Evolutionary conservation across 2,797 vertebrate species (phyloP).

Genomic region (Oreochromis grahami): DNA sequence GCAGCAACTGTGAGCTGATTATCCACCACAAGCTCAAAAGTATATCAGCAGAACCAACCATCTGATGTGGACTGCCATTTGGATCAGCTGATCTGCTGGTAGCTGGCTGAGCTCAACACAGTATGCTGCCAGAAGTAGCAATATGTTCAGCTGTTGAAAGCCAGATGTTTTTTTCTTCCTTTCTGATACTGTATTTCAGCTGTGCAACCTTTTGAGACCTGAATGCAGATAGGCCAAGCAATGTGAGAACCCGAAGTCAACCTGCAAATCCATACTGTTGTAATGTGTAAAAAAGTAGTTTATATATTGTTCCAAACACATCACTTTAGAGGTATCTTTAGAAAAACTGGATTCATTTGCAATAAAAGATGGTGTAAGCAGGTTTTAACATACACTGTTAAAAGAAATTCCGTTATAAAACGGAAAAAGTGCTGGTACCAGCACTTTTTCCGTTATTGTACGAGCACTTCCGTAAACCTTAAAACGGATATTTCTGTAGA

Average conservation of each 20-base stretch:
- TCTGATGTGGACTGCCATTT: background rate
- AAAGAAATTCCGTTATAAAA: too few species aligned
- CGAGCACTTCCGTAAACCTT: too few species aligned
- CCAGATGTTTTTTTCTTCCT: background rate
- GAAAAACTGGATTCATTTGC: background rate
- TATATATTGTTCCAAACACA: background rate
- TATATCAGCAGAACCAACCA: background rate
- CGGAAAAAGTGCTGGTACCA: too few species aligned
- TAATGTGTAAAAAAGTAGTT: background rate
- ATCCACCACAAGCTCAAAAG: background rate
- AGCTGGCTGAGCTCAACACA: background rate
- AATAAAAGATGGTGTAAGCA: background rate
- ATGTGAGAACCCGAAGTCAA: background rate
- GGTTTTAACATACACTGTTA: background rate
- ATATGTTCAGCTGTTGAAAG: background rate
- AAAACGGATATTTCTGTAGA: too few species aligned
- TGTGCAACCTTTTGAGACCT: background rate
- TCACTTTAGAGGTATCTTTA: background rate
- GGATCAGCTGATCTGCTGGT: background rate
- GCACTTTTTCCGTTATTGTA: too few species aligned
- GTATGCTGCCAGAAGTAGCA: background rate
- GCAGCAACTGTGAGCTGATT: background rate
- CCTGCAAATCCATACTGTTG: background rate
- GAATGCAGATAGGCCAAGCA: background rate
- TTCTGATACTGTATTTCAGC: background rate